Conservation (phyloP, 1,140 invertebrate species). For the Papilio machaon region DNA sequence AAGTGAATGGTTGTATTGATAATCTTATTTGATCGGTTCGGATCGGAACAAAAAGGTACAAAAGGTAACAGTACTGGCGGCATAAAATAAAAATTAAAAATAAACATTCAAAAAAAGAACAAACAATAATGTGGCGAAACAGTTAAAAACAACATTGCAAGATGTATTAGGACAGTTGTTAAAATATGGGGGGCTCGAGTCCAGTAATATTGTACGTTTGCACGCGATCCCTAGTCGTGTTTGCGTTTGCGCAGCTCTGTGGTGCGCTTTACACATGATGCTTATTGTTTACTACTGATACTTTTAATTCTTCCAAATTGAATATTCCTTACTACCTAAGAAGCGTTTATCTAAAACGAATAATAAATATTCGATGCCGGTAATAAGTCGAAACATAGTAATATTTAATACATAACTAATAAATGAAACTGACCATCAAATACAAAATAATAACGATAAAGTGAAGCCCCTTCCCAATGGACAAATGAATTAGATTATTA, state of each 20-base stretch:
- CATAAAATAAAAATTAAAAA: conserved; percentile 77
- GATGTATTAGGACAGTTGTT: conserved; percentile 82
- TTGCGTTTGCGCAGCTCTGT: conserved; percentile 60
- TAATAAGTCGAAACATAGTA: background rate
- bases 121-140: conserved; percentile 79
- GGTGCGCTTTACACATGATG: conserved; percentile 50
- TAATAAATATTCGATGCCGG: no score
- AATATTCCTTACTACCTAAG: no score
- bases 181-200: conserved; percentile 78
- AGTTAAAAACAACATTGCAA: conserved; percentile 81
- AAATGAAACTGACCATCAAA: conserved; percentile 67
- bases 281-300: conserved; percentile 46
- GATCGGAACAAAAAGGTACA: conserved; percentile 33
- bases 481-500: conserved; percentile 80
- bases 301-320: background rate
- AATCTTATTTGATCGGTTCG: conserved; percentile 4
- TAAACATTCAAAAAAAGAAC: conserved; percentile 75
- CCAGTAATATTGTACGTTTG: conserved; percentile 71
- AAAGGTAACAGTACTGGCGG: conserved; percentile 39
- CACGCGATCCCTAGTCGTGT: conserved; percentile 73
- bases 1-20: background rate
- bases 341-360: no score
- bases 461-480: conserved; percentile 71
- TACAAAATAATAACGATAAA: conserved; percentile 74
- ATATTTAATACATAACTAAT: conserved; percentile 41